A percentile compares a stretch with the other conserved stretches of the same genome.
These are phyloP conservation scores for Clanis bilineata DNA, from an alignment of 2,888 invertebrate genomes.

Conservation along the genomic window DNA sequence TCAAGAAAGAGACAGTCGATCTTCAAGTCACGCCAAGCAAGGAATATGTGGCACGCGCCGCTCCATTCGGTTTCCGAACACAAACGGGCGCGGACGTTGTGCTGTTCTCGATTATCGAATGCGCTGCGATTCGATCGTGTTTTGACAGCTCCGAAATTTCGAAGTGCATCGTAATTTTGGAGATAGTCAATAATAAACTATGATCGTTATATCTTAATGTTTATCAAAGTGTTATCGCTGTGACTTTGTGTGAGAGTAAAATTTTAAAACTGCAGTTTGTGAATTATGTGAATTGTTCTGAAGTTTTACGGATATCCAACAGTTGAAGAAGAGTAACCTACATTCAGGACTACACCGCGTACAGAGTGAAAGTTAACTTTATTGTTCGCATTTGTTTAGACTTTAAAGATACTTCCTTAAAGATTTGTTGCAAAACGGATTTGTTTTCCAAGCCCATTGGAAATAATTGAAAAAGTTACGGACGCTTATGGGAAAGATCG, in stretches of 20 bases:
- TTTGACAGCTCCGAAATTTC: slow-evolving; percentile 56
- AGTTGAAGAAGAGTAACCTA: slow-evolving; percentile 63
- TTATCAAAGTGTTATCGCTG: slow-evolving; percentile 36
- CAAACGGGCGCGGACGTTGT: slow-evolving; percentile 55
- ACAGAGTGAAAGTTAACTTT: slow-evolving; percentile 72
- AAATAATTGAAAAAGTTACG: slow-evolving; percentile 72
- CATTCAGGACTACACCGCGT: slow-evolving; percentile 59
- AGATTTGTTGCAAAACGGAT: slow-evolving; percentile 38
- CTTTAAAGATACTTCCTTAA: slow-evolving; percentile 45
- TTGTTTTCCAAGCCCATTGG: slow-evolving; percentile 48
- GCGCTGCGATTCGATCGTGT: slow-evolving; percentile 63
- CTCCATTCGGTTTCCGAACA: slow-evolving; percentile 76
- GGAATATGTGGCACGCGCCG: slow-evolving; percentile 76
- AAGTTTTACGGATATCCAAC: slow-evolving; percentile 52
- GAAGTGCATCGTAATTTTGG: slow-evolving; percentile 32
- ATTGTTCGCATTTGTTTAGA: slow-evolving; percentile 56
- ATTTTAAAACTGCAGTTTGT: slow-evolving; percentile 36
- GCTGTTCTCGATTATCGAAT: slow-evolving; percentile 41
- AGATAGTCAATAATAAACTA: slow-evolving; percentile 24
- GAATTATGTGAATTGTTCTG: slow-evolving; percentile 44
- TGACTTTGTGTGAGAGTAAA: slow-evolving; percentile 34
- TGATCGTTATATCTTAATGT: slow-evolving; percentile 25
- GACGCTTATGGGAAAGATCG: slow-evolving; percentile 60
- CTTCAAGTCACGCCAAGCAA: slow-evolving; percentile 46
- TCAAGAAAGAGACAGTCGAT: slow-evolving; percentile 66